Conservation (phyloP, 2,888 invertebrate genomes). For the Melieria omissa region DNA sequence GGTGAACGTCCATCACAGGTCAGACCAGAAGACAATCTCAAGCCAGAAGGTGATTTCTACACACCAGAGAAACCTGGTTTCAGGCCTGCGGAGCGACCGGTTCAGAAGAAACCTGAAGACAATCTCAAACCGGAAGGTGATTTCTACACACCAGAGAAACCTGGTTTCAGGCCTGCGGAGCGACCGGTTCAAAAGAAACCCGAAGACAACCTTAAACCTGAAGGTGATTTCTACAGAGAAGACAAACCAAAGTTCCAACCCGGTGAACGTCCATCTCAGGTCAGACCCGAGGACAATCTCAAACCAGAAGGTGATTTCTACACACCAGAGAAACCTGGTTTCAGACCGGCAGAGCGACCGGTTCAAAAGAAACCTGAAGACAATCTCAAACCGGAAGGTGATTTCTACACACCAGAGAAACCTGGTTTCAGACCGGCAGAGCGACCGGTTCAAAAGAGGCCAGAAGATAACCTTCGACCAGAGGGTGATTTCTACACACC, state of each 20-base stretch:
- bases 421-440: conserved; percentile 67
- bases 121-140: conserved; percentile 69
- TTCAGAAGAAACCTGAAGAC: conserved; percentile 67
- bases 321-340: conserved; percentile 59
- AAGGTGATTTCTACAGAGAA: conserved; percentile 70
- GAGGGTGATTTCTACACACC: conserved; percentile 70
- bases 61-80: conserved; percentile 64
- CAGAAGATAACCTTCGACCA: conserved; percentile 70
- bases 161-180: conserved; percentile 67
- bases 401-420: conserved; percentile 68
- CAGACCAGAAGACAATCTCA: conserved; percentile 68
- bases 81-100: conserved; percentile 68
- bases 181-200: conserved; percentile 65
- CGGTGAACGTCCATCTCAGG: conserved; percentile 67
- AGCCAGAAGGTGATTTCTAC: conserved; percentile 67
- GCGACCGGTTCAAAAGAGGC: conserved; percentile 64
- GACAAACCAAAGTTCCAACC: conserved; percentile 66
- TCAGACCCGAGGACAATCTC: conserved; percentile 67
- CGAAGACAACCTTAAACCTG: conserved; percentile 70
- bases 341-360: conserved; percentile 58
- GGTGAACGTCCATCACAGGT: conserved; percentile 68
- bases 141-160: conserved; percentile 63
- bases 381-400: conserved; percentile 72
- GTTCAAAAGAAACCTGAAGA: conserved; percentile 67
- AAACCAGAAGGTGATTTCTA: conserved; percentile 72